These are phyloP conservation scores for Brachionus plicatilis DNA, from an alignment of 1,140 invertebrate genomes.

Conservation along the genomic window DNA sequence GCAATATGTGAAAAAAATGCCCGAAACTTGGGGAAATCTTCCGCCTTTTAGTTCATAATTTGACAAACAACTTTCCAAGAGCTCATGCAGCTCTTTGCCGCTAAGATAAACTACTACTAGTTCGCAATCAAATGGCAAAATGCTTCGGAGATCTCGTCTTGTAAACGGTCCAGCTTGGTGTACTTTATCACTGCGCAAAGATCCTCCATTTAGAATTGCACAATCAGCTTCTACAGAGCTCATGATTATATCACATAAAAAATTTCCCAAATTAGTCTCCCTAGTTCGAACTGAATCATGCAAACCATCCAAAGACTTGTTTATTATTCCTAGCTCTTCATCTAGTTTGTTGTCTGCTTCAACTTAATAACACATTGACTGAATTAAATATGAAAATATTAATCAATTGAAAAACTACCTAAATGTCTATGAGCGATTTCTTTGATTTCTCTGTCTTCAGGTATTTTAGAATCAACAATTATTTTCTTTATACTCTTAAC, in stretches of 20 bases:
- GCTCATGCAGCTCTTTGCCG: constrained; percentile 57
- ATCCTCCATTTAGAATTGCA: constrained; percentile 78
- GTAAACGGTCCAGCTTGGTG: constrained; percentile 74
- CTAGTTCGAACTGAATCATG: constrained; percentile 70
- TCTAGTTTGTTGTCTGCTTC: constrained; percentile 31
- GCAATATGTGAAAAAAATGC: constrained; percentile 41
- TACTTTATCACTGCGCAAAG: constrained; percentile 68
- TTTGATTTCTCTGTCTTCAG: constrained; percentile 68
- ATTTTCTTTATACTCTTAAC: constrained; percentile 64
- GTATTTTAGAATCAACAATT: constrained; percentile 65
- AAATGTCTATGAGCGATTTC: constrained; percentile 67
- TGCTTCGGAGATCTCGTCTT: constrained; percentile 71
- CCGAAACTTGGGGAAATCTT: constrained; percentile 66
- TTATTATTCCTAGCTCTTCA: constrained; percentile 66
- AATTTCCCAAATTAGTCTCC: constrained; percentile 84
- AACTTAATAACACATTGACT: neutral
- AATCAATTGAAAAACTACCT: constrained; percentile 55
- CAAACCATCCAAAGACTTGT: constrained; percentile 73
- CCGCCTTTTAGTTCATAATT: constrained; percentile 46
- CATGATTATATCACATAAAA: constrained; percentile 78
- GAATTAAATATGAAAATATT: neutral
- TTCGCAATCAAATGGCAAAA: constrained; percentile 77
- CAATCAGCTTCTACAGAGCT: constrained; percentile 74
- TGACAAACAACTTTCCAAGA: neutral
- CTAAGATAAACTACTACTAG: constrained; percentile 63